Base-by-base conservation (phyloP, 2,113 vertebrate genomes). In the Archocentrus centrarchus region DNA sequence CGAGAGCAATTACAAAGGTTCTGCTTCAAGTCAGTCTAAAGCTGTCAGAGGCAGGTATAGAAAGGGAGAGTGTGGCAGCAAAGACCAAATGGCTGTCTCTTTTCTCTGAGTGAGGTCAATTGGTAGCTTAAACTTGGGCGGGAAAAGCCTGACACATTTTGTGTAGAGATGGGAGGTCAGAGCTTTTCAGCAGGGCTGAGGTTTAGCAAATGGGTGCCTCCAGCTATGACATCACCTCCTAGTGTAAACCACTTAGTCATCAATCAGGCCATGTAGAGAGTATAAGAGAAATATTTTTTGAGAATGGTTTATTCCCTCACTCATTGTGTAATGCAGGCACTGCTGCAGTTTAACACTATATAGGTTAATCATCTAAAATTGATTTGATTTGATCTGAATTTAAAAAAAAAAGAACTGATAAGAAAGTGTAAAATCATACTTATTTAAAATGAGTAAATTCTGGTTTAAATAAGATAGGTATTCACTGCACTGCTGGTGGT, bases 161-260 rank as follows among this genome's bases (percentile, higher is more conserved):
- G 84, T 84, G 87, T 61, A 81, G 58, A 85, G 66, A 94, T 91
- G 92, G 73, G 85, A 91, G 92, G 91, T 93, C 93, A 94, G 79
- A 47, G 85, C 88, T 85, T 73, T 87, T 83, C 75, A 88, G 60
- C 81, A 47, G 63, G 75, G 61, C 88, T 77, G 77, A 77, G 87
- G 89, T 86, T 85, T 80, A 92, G 86, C 86, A 86, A 95, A 94
- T 92, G 35, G 81, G 64, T 89, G 82, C 44, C 62, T 87, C 47
- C 59, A 63, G 82, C 80, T 41, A 88, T 94, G 92, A 94, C 89
- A 91, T 94, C 93, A 94, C 88, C 91, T 68, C 81, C 89, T 86
- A 87, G 85, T 84, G 75, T 90, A 90, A 92, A 92, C 77, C 75
- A 82, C 90, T 91, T 84, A 83, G 86, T 92, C 77, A 93, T 93